Conservation (phyloP, 1,140 invertebrate species). For the Microplitis mediator region DNA sequence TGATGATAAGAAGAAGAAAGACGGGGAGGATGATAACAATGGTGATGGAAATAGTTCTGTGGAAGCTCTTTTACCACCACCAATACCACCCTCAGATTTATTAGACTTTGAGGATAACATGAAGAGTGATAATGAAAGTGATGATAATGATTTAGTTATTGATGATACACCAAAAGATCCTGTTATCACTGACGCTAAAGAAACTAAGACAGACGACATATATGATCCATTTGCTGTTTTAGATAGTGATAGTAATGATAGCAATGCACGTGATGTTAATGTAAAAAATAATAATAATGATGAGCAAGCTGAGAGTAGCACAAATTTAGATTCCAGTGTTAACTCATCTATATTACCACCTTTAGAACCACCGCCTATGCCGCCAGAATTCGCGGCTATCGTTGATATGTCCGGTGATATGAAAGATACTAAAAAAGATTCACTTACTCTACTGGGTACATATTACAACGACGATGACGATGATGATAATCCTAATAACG, state of each 20-base stretch:
- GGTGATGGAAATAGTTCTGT: conserved; percentile 29
- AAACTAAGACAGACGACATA: conserved; percentile 66
- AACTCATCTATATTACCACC: conserved; percentile 22
- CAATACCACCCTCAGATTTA: conserved; percentile 64
- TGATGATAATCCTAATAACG: not conserved
- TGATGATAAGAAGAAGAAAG: conserved; percentile 9
- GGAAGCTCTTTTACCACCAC: conserved; percentile 53
- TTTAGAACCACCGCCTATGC: conserved; percentile 32
- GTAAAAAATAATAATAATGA: conserved; percentile 30
- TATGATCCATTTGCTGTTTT: conserved; percentile 68
- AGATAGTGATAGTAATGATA: conserved; percentile 57
- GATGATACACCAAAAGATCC: conserved; percentile 65
- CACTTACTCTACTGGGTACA: conserved; percentile 21
- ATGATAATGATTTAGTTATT: conserved; percentile 68
- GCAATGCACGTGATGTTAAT: conserved; percentile 26
- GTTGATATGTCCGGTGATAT: conserved; percentile 19
- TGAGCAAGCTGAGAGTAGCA: not conserved
- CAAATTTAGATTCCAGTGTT: conserved; percentile 24
- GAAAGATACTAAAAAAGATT: conserved; percentile 14
- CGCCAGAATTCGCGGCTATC: conserved; percentile 43
- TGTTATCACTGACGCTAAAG: conserved; percentile 20
- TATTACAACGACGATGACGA: not conserved
- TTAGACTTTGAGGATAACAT: conserved; percentile 59
- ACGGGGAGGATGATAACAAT: conserved; percentile 27
- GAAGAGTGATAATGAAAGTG: conserved; percentile 65